Evolutionary conservation across 1,140 invertebrate species (phyloP), one percentile per base, ranked within the genome.

Genomic region (Ceratina japonica): DNA sequence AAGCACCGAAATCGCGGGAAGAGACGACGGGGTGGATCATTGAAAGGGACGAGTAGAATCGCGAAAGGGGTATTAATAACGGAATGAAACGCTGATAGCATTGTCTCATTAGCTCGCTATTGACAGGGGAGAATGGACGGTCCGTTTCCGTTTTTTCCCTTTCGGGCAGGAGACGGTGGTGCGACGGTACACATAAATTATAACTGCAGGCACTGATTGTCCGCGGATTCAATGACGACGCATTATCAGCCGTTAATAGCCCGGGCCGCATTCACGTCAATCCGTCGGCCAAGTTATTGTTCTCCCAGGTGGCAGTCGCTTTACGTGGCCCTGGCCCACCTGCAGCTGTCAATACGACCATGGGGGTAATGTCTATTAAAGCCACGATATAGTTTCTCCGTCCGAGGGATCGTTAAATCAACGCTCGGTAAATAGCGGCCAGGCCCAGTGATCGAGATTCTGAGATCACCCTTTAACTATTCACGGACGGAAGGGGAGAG

Each of bases 51-150:
- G 49, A 31, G 59, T 24, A n/a, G 16, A 16, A 66, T 18, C 44
- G 3, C 10, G 20, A 18, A n/a, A 37, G 51, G 64, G 75, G 70
- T 70, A 51, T 22, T 68, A 27, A 78, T 73, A 51, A 82, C 37
- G 37, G 37, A 10, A 44, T 44, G 37, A 44, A 70, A 52, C 20
- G 75, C 75, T 72, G 61, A 27, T 71, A 52, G 51, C 71, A 83
- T 87, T 87, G 86, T 87, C 86, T 88, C 86, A 86, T 87, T 87
- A 84, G 75, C 75, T 49, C 75, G 61, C 77, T 81, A 88, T 87
- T 88, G 86, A 87, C 70, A 66, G 66, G 52, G 70, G 66, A 44
- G 44, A 24, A 31, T 27, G 7, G 16, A 13, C 5, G 64, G 44
- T 0, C 5, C 59, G 22, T 52, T 63, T 54, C 65, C 76, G 78